A percentile compares a stretch with the other conserved stretches of the same genome.
These are phyloP conservation scores for Dromaius novaehollandiae DNA, from an alignment of 2,113 vertebrate genomes.

Conservation along the genomic window DNA sequence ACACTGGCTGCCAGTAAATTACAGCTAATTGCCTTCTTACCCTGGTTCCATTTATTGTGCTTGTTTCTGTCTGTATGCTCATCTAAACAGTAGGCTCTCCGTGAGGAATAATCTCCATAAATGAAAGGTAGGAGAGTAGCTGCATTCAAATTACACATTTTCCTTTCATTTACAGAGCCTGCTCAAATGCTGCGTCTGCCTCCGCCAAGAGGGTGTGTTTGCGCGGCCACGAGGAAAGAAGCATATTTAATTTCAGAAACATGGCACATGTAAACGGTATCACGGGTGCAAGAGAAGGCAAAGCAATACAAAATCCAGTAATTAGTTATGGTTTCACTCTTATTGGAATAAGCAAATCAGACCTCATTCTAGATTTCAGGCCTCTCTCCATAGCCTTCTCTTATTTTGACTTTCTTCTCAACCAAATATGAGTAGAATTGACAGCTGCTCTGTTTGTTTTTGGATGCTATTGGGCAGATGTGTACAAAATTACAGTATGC, in stretches of 20 bases:
- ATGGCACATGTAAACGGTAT: not conserved
- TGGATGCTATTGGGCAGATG: not conserved
- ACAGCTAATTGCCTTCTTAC: not conserved
- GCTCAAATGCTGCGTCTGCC: not conserved
- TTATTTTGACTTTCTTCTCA: constrained; percentile 17
- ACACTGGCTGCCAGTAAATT: not conserved
- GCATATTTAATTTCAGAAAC: not conserved
- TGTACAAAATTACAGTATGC: not conserved
- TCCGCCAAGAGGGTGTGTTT: constrained; percentile 6
- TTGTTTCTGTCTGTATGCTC: not conserved
- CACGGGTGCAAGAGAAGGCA: not conserved
- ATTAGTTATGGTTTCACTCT: not conserved
- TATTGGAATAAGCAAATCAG: not conserved
- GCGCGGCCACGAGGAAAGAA: not conserved
- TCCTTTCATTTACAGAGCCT: not conserved
- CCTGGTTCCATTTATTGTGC: not conserved
- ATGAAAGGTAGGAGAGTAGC: not conserved
- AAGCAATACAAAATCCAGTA: not conserved
- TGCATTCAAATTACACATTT: not conserved
- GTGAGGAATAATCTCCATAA: not conserved
- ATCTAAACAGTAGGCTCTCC: not conserved
- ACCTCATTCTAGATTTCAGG: not conserved
- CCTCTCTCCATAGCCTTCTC: not conserved
- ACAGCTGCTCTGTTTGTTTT: constrained; percentile 35
- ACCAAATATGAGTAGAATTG: not conserved